Conservation (phyloP, 2,113 vertebrate species). For the Melierax canorus region DNA sequence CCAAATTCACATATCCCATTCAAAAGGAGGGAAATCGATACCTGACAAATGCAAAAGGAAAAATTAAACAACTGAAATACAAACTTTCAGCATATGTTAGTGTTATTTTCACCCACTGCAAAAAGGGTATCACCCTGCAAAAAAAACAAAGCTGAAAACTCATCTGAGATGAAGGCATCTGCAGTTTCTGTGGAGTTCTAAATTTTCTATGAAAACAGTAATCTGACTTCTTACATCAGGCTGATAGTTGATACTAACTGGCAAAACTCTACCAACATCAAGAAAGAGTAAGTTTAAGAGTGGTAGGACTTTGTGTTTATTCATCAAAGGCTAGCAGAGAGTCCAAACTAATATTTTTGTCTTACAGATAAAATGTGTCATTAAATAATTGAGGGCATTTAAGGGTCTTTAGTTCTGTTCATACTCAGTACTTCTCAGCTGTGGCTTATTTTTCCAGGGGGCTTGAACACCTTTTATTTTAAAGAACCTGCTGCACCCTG, state of each 20-base stretch:
- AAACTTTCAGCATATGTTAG: not conserved
- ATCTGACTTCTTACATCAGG: not conserved
- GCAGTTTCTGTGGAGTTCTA: not conserved
- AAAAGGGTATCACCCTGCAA: not conserved
- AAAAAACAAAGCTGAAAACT: not conserved
- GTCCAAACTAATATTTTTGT: not conserved
- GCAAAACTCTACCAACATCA: not conserved
- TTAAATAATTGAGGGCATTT: not conserved
- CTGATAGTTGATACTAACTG: not conserved
- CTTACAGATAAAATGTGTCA: not conserved
- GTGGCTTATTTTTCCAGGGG: not conserved
- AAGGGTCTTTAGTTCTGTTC: not conserved
- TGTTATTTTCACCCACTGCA: not conserved
- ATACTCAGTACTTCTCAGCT: not conserved
- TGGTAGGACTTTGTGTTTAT: not conserved
- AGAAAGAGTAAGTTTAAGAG: not conserved
- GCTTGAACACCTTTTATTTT: not conserved
- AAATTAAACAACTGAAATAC: not conserved
- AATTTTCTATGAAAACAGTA: not conserved
- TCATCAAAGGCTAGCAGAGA: not conserved
- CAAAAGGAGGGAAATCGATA: not conserved
- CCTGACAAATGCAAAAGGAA: not conserved
- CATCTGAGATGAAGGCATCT: not conserved
- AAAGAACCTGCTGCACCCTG: not conserved
- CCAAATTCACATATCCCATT: not conserved